A percentile compares a stretch with the other conserved stretches of the same genome.
These are phyloP conservation scores for Diarsia rubi DNA, from an alignment of 2,888 invertebrate genomes.

Conservation along the genomic window DNA sequence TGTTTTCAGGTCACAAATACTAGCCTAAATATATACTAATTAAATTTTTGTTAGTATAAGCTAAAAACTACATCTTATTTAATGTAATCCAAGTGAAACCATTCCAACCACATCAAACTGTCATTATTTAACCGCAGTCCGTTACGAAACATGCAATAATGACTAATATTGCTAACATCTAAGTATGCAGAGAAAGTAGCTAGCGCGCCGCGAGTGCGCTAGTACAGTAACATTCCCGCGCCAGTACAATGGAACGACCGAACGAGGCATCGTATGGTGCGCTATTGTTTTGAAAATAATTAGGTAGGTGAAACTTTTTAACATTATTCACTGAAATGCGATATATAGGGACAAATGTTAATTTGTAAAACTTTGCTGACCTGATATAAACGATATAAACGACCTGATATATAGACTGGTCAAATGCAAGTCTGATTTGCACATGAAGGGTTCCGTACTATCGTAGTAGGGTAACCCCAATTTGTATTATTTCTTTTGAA, in stretches of 20 bases:
- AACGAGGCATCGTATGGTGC: conserved; percentile 25
- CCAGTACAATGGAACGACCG: conserved; percentile 43
- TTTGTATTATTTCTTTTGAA: too few species aligned
- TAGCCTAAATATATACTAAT: too few species aligned
- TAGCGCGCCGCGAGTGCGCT: conserved; percentile 30
- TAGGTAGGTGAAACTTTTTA: conserved; percentile 17
- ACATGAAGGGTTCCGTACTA: too few species aligned
- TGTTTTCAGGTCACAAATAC: too few species aligned
- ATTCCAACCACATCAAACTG: conserved; percentile 4
- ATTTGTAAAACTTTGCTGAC: background rate
- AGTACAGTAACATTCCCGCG: conserved; percentile 44
- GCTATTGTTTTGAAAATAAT: conserved; percentile 27
- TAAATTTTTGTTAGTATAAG: too few species aligned
- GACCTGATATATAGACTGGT: too few species aligned
- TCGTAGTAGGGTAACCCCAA: too few species aligned
- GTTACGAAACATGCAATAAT: conserved; percentile 43
- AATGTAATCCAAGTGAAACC: too few species aligned
- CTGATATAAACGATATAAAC: too few species aligned
- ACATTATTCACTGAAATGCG: conserved; percentile 4
- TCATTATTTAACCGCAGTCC: conserved; percentile 7
- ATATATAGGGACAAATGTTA: background rate
- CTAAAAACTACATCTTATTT: too few species aligned
- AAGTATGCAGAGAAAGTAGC: conserved; percentile 40
- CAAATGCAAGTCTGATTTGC: too few species aligned
- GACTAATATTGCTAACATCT: conserved; percentile 30